Evolutionary conservation across 1,140 invertebrate genomes (phyloP).

Genomic region (Laodelphax striatellus): DNA sequence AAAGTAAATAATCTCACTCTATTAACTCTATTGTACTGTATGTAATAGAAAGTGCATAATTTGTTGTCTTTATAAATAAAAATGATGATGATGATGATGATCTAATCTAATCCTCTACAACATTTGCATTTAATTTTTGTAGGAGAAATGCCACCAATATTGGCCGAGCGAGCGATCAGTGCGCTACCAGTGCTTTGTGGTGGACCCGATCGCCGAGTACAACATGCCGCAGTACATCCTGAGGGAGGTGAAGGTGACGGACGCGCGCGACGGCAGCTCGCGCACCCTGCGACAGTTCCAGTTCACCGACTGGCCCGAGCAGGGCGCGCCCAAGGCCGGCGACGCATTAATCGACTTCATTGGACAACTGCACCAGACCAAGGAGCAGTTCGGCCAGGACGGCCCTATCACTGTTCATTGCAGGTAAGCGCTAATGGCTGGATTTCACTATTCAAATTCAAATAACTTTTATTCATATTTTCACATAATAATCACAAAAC

Average conservation of each 20-base stretch:
- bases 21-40: no score
- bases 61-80: no score
- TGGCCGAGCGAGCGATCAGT: slow-evolving; percentile 96
- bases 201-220: slow-evolving; percentile 98
- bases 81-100: no score
- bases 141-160: slow-evolving; percentile 98
- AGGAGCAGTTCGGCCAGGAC: slow-evolving; percentile 98
- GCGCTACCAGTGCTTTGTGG: slow-evolving; percentile 92
- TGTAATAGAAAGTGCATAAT: no score
- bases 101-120: no score
- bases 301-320: slow-evolving; percentile 98
- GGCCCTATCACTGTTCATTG: slow-evolving; percentile 99
- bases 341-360: slow-evolving; percentile 98
- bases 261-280: slow-evolving; percentile 87
- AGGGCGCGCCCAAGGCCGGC: slow-evolving; percentile 93
- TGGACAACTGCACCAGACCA: slow-evolving; percentile 98
- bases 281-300: slow-evolving; percentile 97
- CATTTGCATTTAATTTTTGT: no score
- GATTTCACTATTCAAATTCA: no score
- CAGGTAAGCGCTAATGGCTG: slow-evolving; percentile 48
- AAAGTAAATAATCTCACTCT: no score
- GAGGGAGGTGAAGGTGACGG: slow-evolving; percentile 95
- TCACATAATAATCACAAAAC: no score
- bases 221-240: slow-evolving; percentile 99
- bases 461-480: no score